Conservation (phyloP, 2,113 vertebrate genomes). For the Muntiacus muntjak region DNA sequence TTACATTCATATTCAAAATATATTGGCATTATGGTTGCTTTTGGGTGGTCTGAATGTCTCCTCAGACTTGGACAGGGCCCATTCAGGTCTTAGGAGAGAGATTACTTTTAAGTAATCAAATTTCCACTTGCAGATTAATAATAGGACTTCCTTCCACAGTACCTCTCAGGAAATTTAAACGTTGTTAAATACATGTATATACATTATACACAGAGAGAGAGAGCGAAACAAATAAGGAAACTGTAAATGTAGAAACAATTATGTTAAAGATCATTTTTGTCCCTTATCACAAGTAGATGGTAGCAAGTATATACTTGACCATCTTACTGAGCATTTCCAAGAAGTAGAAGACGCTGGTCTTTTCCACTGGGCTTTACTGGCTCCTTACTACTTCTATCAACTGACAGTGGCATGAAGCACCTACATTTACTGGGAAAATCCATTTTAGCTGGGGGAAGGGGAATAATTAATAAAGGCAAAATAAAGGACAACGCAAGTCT, state of each 20-base stretch:
- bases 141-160: neutral
- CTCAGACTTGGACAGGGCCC: slow-evolving; percentile 16
- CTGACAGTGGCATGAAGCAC: neutral
- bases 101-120: slow-evolving; percentile 30
- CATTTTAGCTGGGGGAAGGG: neutral
- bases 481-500: slow-evolving; percentile 9
- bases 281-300: neutral
- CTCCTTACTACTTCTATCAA: neutral
- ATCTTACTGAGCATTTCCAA: neutral
- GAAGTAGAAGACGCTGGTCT: neutral
- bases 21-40: neutral
- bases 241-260: neutral
- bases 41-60: slow-evolving; percentile 63
- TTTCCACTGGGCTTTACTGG: neutral
- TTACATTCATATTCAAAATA: slow-evolving; percentile 61
- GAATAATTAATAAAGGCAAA: slow-evolving; percentile 40
- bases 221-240: neutral
- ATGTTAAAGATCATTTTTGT: neutral
- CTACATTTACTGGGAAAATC: neutral
- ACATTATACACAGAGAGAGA: neutral
- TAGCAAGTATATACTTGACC: neutral
- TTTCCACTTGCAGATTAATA: slow-evolving; percentile 30
- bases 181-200: neutral
- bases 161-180: slow-evolving; percentile 14
- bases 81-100: neutral